A percentile compares a stretch with the other conserved stretches of the same genome.
These are phyloP conservation scores for Hirudinaria manillensis DNA, from an alignment of 2,888 invertebrate genomes.

Conservation along the genomic window DNA sequence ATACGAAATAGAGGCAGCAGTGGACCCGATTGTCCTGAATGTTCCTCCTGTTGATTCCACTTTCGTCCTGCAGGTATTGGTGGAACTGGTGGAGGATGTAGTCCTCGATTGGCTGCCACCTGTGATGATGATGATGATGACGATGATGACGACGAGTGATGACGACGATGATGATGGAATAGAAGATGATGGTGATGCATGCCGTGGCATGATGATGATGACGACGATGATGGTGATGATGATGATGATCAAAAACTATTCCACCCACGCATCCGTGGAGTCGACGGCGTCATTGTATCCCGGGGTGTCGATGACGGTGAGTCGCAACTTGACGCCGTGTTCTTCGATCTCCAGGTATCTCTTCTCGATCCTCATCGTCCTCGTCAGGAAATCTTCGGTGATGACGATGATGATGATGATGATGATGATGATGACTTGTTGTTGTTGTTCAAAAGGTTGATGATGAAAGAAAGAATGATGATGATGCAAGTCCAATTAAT, in stretches of 20 bases:
- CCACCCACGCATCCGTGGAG: slow-evolving; percentile 48
- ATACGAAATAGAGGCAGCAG: slow-evolving; percentile 64
- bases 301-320: slow-evolving; percentile 53
- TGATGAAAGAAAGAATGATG: no score
- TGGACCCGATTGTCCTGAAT: slow-evolving; percentile 95
- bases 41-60: slow-evolving; percentile 87
- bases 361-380: slow-evolving; percentile 86
- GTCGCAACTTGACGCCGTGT: slow-evolving; percentile 52
- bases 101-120: slow-evolving; percentile 68
- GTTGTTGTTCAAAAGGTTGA: slow-evolving; percentile 37
- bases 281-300: slow-evolving; percentile 54
- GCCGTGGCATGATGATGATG: not conserved
- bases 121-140: not conserved
- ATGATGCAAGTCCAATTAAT: no score
- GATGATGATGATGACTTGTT: slow-evolving; percentile 36
- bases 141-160: slow-evolving; percentile 9
- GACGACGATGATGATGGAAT: slow-evolving; percentile 16
- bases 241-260: not conserved
- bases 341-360: slow-evolving; percentile 65
- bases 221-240: slow-evolving; percentile 4
- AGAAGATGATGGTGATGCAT: not conserved
- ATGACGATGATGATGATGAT: slow-evolving; percentile 43
- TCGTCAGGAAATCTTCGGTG: slow-evolving; percentile 58
- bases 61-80: slow-evolving; percentile 67
- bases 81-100: slow-evolving; percentile 92